Evolutionary conservation across 2,113 vertebrate species (phyloP), one percentile per base, ranked within the genome.

Genomic region (Misgurnus mizolepis): DNA sequence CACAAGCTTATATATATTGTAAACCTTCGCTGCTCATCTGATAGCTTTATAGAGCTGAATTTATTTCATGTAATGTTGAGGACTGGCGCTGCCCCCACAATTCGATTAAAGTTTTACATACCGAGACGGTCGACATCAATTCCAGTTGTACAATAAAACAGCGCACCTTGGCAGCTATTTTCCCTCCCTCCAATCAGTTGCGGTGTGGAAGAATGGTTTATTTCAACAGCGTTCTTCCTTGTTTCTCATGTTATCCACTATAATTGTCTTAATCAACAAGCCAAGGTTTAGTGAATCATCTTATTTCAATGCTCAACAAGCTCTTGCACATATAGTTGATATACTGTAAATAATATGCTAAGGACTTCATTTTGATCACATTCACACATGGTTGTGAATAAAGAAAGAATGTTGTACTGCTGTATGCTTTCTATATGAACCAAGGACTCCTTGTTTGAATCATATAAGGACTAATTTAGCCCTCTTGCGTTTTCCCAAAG

Each of bases 61-160:
- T 77, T 77, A 66, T 77, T 47, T 66, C 49, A 77, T 77, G 75
- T 77, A 77, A 77, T 77, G 34, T 55, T 11, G 47, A 55, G 62
- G 34, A 77, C 62, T 62, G 53, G 62, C 34, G 2, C 75, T 67
- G 75, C 75, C 62, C 62, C 27, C 75, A 77, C 75, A 77, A 77
- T 77, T 77, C 75, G 75, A 77, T 77, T 77, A 67, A 77, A 77
- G 47, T 77, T 77, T 77, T 77, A 77, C 75, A 77, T 77, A 77
- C 75, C 62, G 62, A 77, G 62, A 55, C 27, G 47, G 61, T 62
- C 3, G 27, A 77, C 62, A 77, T 77, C 75, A 77, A 77, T 77
- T 77, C 27, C 47, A 40, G 75, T 49, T 55, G 62, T 41, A 34
- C 62, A 77, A 66, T 77, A 77, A 77, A 77, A 61, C 61, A 55